Base-by-base conservation (phyloP, 2,113 vertebrate species). In the Prochilodus magdalenae region DNA sequence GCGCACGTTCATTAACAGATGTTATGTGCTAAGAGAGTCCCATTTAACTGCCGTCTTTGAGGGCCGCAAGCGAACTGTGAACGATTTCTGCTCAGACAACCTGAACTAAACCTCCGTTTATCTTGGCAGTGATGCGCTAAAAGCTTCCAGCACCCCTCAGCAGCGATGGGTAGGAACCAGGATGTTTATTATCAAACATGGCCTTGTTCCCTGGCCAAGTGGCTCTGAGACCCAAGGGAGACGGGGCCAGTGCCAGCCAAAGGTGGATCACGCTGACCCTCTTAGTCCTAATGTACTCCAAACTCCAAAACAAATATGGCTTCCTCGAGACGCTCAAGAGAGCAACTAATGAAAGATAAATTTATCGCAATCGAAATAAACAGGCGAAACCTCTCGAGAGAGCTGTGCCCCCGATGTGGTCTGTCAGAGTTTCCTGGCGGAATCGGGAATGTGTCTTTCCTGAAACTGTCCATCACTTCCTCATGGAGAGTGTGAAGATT, bases 231-330 rank as follows among this genome's bases (percentile, higher is more conserved):
- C 88, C 89, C 79, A 88, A 85, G 90, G 88, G 91, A 92, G 63
- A 83, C 84, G 77, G 76, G 0, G 74, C 47, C 29, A 6, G 60
- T 91, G 90, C 91, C 91, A 90, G 62, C 85, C 82, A 47, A 53
- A 81, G 40, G 63, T 88, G 83, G 87, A 86, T 86, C 14, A n/a
- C 67, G 69, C 57, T 77, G 80, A 91, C 88, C 87, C 84, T 76
- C 53, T 47, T 40, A 69, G 72, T 72, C 73, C 72, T 74, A 63
- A 60, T 60, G 76, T 76, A 73, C 67, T 55, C 33, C 44, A 33
- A 36, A 76, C 75, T 69, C 55, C 29, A 78, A 90, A 89, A 92
- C 87, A 92, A 93, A 92, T 84, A 91, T 67, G 66, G 55, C 75
- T 70, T 87, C 86, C 83, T 80, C 87, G 81, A 85, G 86, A 87